A percentile compares a stretch with the other conserved stretches of the same genome.
These are phyloP conservation scores for Catharus ustulatus DNA, from an alignment of 2,797 vertebrate genomes.

Conservation along the genomic window DNA sequence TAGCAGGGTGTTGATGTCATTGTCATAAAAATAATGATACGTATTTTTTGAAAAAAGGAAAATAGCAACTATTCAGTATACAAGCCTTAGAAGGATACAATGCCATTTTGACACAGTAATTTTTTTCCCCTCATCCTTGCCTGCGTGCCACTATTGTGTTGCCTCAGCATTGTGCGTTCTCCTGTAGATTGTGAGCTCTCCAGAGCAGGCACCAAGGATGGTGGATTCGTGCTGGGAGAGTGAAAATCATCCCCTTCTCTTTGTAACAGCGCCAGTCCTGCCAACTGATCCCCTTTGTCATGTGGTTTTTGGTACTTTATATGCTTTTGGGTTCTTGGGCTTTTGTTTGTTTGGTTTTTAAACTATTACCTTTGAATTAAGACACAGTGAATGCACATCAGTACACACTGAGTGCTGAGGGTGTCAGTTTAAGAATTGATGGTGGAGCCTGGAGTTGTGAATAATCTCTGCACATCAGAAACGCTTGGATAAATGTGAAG, in stretches of 20 bases:
- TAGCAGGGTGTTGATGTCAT: background rate
- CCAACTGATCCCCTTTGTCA: background rate
- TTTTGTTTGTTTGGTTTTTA: background rate
- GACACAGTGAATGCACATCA: background rate
- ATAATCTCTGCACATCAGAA: background rate
- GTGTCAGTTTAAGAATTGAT: background rate
- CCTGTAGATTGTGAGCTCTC: slow-evolving; percentile 57
- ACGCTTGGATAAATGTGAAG: background rate
- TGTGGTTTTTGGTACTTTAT: background rate
- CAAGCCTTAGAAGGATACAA: background rate
- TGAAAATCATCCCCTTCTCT: background rate
- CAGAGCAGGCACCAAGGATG: background rate
- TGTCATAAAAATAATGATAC: background rate
- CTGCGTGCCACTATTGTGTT: background rate
- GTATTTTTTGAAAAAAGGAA: background rate
- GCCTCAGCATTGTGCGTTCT: background rate
- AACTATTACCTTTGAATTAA: background rate
- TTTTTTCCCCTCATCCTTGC: background rate
- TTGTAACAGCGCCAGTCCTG: background rate
- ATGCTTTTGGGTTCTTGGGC: background rate
- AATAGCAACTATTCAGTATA: background rate
- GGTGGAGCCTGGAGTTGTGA: background rate
- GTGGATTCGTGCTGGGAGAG: fast-evolving
- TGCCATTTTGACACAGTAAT: background rate
- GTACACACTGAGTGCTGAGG: background rate